Evolutionary conservation across 30 jellyfish, hydroid and myxozoan genomes (phyloP).

Genomic region (Pelagia noctiluca): DNA sequence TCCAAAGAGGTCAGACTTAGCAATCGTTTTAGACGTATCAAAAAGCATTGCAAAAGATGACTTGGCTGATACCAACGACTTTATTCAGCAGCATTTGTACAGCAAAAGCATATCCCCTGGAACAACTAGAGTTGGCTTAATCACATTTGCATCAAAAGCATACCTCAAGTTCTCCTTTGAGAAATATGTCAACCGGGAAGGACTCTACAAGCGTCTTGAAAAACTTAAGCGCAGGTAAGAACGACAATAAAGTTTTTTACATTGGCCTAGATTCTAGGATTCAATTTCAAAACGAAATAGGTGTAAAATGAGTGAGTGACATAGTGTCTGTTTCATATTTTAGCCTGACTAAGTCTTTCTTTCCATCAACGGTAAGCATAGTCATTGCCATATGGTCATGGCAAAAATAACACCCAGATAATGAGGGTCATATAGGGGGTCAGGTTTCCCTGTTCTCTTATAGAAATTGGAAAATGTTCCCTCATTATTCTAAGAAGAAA

Average conservation of each 20-base stretch:
- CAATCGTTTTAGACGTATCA: slow-evolving; percentile 65
- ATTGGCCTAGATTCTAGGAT: neutral
- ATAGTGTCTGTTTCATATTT: too few species aligned
- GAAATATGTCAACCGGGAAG: slow-evolving; percentile 76
- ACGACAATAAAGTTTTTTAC: neutral
- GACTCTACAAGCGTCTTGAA: slow-evolving; percentile 32
- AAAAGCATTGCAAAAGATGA: slow-evolving; percentile 29
- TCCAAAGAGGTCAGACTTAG: slow-evolving; percentile 66
- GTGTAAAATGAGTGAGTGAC: too few species aligned
- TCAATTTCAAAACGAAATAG: too few species aligned
- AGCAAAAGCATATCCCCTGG: slow-evolving; percentile 84
- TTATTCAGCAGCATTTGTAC: slow-evolving; percentile 32
- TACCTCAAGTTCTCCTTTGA: slow-evolving; percentile 45
- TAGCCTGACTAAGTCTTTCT: too few species aligned
- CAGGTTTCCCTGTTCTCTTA: too few species aligned
- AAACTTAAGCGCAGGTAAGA: slow-evolving; percentile 8
- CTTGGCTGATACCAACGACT: slow-evolving; percentile 1
- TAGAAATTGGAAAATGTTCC: too few species aligned
- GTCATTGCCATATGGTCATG: too few species aligned
- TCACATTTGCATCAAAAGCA: slow-evolving; percentile 64
- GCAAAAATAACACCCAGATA: too few species aligned
- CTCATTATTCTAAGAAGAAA: too few species aligned
- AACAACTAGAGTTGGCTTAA: slow-evolving; percentile 73
- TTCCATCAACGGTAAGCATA: too few species aligned
- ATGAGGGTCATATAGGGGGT: too few species aligned